Conservation (phyloP, 2,113 vertebrate species). For the Plecotus auritus region DNA sequence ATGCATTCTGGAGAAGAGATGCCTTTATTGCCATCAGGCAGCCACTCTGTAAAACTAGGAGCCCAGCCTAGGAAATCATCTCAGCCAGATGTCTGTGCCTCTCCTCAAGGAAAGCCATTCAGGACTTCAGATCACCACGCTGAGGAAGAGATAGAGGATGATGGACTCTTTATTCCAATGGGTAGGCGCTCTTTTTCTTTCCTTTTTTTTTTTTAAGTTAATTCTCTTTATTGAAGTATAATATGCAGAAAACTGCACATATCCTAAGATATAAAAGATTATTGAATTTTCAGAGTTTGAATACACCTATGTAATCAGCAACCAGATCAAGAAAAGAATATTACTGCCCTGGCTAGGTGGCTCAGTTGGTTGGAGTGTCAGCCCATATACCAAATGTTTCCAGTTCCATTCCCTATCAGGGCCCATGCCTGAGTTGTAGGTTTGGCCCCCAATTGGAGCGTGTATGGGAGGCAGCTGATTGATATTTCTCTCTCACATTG, state of each 20-base stretch:
- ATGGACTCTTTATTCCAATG: slow-evolving; percentile 77
- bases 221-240: background rate
- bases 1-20: slow-evolving; percentile 55
- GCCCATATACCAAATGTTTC: background rate
- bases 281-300: background rate
- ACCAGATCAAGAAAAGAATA: background rate
- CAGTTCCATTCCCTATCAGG: background rate
- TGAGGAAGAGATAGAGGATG: slow-evolving; percentile 70
- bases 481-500: background rate
- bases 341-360: background rate
- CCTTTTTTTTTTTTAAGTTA: background rate
- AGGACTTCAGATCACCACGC: slow-evolving; percentile 10
- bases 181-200: slow-evolving; percentile 65
- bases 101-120: background rate
- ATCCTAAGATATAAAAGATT: background rate
- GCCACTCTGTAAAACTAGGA: background rate
- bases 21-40: background rate
- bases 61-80: slow-evolving; percentile 20
- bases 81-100: slow-evolving; percentile 40
- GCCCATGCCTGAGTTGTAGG: background rate
- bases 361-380: background rate
- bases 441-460: background rate
- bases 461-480: background rate
- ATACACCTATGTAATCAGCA: background rate
- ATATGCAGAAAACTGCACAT: background rate